Evolutionary conservation across 2,888 invertebrate species (phyloP), one percentile per base, ranked within the genome.

Genomic region (Melinaea menophilus): DNA sequence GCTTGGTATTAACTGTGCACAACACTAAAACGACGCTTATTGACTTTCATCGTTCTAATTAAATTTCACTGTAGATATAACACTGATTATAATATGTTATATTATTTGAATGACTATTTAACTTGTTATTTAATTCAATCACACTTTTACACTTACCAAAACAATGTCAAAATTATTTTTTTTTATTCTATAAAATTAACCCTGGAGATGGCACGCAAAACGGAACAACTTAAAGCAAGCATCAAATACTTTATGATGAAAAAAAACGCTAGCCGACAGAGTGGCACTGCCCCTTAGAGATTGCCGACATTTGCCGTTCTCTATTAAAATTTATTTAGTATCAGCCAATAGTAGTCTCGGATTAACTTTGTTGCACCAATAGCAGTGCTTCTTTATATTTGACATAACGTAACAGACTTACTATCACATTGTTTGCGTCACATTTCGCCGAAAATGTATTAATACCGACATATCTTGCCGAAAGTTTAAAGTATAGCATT

Each of bases 251-350:
- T 79, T 82, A 82, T 87, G 87, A 80, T 65, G 78, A 81, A 85
- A 86, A 88, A 87, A 86, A 79, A 76, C 75, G 76, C 79, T 84
- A 74, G 74, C 86, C 90, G 86, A 86, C 90, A 84, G 65, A 67
- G 70, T 65, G 63, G 65, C 58, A 70, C 71, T 75, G 79, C 84
- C 80, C 78, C 70, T 80, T 81, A 77, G 77, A 63, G 80, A 72
- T 75, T 73, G 74, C 86, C 90, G 88, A 86, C 82, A 84, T 70
- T 66, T 63, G 55, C 47, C 71, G 86, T 84, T 90, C 73, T 82
- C 78, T 59, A 66, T 80, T n/a, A 13, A 31, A 7, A 0, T 1
- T 5, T 9, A 31, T 2, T 3, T 11, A 12, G 7, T 48, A 62
- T 77, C 75, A 76, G 41, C 75, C 75, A 73, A 73, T 74, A 57